These are phyloP conservation scores for Drosophila neonasuta DNA, from an alignment of 2,888 invertebrate genomes.

Conservation along the genomic window DNA sequence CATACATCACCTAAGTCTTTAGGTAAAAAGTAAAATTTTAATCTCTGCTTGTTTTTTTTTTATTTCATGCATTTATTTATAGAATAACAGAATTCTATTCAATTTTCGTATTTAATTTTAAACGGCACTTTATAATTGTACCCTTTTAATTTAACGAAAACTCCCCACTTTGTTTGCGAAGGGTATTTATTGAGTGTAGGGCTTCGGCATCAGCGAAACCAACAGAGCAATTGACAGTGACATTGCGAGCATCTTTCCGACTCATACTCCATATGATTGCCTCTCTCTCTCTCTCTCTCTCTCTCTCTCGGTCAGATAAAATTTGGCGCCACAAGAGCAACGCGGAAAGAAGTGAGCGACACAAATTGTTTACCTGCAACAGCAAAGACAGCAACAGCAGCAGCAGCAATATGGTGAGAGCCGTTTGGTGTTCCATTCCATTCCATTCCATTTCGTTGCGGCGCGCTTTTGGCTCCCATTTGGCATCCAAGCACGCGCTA, in stretches of 20 bases:
- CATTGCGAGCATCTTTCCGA: conserved; percentile 56
- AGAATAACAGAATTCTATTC: too few relatives aligned
- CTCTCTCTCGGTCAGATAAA: conserved; percentile 38
- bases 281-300: conserved; percentile 23
- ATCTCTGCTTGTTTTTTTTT: too few relatives aligned
- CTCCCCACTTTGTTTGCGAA: neutral
- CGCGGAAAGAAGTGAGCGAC: conserved; percentile 37
- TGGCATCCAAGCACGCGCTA: conserved; percentile 60
- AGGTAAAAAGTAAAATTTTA: too few relatives aligned
- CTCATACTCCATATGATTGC: conserved; percentile 19
- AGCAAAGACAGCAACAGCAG: conserved; percentile 10
- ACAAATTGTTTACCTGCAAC: conserved; percentile 49
- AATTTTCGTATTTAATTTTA: too few relatives aligned
- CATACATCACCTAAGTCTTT: neutral
- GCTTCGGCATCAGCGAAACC: conserved; percentile 37
- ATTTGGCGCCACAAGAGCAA: conserved; percentile 53
- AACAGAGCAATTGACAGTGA: conserved; percentile 64
- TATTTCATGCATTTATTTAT: too few relatives aligned
- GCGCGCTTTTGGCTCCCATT: conserved; percentile 42
- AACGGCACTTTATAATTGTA: too few relatives aligned
- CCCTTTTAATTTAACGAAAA: conserved; percentile 1
- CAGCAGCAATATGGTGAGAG: conserved; percentile 22
- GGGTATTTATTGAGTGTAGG: conserved; percentile 44
- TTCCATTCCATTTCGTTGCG: conserved; percentile 50
- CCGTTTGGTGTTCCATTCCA: conserved; percentile 51